Evolutionary conservation across 2,888 invertebrate species (phyloP), one percentile per base, ranked within the genome.

Genomic region (Arenicola marina): DNA sequence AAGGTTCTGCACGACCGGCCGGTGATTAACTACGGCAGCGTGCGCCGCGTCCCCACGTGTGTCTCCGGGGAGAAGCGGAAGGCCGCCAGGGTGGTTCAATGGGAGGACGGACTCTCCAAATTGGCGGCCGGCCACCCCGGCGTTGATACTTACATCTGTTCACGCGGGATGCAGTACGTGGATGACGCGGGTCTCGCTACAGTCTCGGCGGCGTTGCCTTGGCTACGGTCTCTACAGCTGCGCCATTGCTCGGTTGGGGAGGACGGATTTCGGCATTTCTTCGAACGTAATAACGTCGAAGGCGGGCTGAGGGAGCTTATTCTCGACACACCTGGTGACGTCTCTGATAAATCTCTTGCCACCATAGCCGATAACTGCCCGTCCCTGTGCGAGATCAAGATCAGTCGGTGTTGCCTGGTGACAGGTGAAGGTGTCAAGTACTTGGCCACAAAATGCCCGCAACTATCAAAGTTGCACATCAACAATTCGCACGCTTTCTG

Each of bases 301-400:
- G 51, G 54, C 26, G 54, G 51, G 21, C 44, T 70, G 18, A 55
- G 26, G 2, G 33, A 51, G 24, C 26, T 70, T 21, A 57, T 61
- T 15, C 48, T 70, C 4, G 70, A 70, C 44, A 65, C 63, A 29
- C 57, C 67, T 31, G 44, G 24, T 2, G 63, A 62, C 21, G 56
- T 70, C 1, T 66, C 62, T 21, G 68, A 70, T 58, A 45, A 46
- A 38, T 45, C 51, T 2, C 46, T 70, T 21, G 45, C 59, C 29
- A 31, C 61, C n/a, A 54, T 68, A 4, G 66, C 67, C 11, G 70
- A 70, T 18, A 32, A 62, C 53, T 70, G 67, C 59, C 62, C 66
- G 3, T n/a, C 34, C 24, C 44, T 70, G n/a, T 29, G 24, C 24
- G 56, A 54, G 33, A 51, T 70, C 3, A 63, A 54, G 28, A 26